Percentiles rank a stretch among this genome's conserved stretches.
phyloP scores from a whole-genome alignment of 2,888 invertebrate species.

The Emmelina monodactyla region DNA sequence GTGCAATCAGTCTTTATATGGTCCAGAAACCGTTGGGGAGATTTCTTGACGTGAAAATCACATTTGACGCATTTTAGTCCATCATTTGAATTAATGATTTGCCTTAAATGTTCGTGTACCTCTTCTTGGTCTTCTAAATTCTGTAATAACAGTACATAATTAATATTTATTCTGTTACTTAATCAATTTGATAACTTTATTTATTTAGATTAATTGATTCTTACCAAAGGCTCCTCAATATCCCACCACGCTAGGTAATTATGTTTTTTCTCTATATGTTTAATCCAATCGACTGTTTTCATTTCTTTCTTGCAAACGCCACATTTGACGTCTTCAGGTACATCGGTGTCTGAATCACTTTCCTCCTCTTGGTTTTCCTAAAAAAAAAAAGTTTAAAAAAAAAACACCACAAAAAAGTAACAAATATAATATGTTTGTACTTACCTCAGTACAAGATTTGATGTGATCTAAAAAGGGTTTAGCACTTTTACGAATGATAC shows the following conservation, averaged over 20 bases:
- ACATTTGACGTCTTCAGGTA: constrained; percentile 15
- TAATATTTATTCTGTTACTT: no score
- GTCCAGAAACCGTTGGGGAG: constrained; percentile 25
- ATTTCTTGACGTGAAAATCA: constrained; percentile 24
- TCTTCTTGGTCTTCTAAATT: constrained; percentile 16
- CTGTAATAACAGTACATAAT: no score
- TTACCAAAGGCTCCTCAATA: constrained; percentile 2
- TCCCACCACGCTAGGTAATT: constrained; percentile 28
- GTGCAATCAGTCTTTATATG: no score
- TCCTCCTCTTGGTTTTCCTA: no score
- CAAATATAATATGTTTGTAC: no score
- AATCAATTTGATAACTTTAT: no score
- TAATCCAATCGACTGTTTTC: constrained; percentile 17
- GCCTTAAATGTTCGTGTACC: constrained; percentile 18
- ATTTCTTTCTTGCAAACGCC: constrained; percentile 20
- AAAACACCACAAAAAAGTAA: no score
- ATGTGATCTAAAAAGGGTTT: background rate
- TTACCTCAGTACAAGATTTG: background rate
- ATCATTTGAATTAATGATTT: constrained; percentile 17
- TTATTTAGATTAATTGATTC: background rate
- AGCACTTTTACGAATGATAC: background rate
- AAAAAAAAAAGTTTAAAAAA: no score
- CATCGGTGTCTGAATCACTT: no score
- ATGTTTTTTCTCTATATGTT: constrained; percentile 24
- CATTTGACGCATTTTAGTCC: constrained; percentile 24